Evolutionary conservation across 2,888 invertebrate species (phyloP).

Genomic region (Drosophila vallismaia): DNA sequence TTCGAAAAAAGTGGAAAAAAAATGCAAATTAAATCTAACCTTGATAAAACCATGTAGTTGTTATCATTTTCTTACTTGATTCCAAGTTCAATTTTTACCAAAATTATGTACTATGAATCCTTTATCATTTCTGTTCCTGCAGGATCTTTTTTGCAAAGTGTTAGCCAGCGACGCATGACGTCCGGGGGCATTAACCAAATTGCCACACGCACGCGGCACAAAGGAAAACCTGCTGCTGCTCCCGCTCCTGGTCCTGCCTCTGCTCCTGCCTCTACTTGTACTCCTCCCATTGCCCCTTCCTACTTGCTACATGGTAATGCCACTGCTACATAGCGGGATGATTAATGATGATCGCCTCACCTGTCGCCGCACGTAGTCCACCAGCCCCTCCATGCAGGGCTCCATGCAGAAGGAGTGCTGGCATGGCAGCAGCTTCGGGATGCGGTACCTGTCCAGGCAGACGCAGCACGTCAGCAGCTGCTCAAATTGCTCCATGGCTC

Average conservation of each 20-base stretch:
- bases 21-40: no score
- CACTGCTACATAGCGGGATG: conserved; percentile 35
- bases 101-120: background rate
- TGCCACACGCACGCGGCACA: conserved; percentile 38
- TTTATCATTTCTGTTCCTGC: background rate
- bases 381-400: conserved; percentile 98
- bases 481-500: conserved; percentile 96
- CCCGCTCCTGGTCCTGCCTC: background rate
- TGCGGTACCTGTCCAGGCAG: conserved; percentile 97
- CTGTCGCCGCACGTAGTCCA: conserved; percentile 97
- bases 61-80: no score
- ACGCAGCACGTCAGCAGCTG: conserved; percentile 99
- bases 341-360: conserved; percentile 84
- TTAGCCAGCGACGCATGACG: conserved; percentile 58
- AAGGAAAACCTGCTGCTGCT: background rate
- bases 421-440: conserved; percentile 99
- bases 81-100: background rate
- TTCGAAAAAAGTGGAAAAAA: no score
- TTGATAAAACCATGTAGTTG: no score
- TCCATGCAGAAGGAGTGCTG: conserved; percentile 99
- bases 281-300: background rate
- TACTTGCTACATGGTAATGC: background rate
- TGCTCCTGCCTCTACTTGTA: background rate
- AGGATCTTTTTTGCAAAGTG: conserved; percentile 7
- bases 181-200: conserved; percentile 64